Evolutionary conservation across 2,888 invertebrate genomes (phyloP), one percentile per base, ranked within the genome.

Genomic region (Heliconius hortense): DNA sequence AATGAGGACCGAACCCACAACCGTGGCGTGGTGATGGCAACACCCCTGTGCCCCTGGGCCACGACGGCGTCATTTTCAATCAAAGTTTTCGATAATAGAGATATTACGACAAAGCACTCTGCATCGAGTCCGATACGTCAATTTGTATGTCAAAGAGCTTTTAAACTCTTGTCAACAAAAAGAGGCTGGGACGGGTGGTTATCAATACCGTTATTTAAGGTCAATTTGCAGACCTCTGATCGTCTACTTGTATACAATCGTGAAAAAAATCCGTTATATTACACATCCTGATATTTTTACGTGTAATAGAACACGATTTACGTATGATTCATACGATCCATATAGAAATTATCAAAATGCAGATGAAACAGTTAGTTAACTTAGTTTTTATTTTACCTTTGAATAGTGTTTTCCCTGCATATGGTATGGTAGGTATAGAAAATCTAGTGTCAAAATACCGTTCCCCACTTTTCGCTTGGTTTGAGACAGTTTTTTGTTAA

Each of bases 141-240:
- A 71, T 79, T 79, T 75, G 74, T 72, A 76, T 78, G 76, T 76
- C 73, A 78, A 79, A 78, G 73, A 75, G 74, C 66, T 72, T 76
- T 75, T 77, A 77, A 77, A 77, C 68, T 66, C 39, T 70, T 70
- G 69, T 53, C 71, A 68, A 77, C 75, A 73, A 74, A 78, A 81
- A 75, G 64, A 66, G 60, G 66, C 62, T 68, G 24, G 76, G 77
- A 70, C 78, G 69, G 74, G 70, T 76, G 73, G 75, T 70, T 79
- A 75, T 76, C 74, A 75, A 75, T 69, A 73, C 80, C 78, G 77
- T 78, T 78, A 79, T 78, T 72, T 73, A 72, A 75, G 78, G 72
- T 77, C 74, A 77, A 74, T 77, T 74, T 76, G 66, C 35, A 72
- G 72, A 75, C 77, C 73, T 74, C 73, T 77, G 63, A 76, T 62